A percentile compares a stretch with the other conserved stretches of the same genome.
These are phyloP conservation scores for Perca flavescens DNA, from an alignment of 2,113 vertebrate genomes.

Conservation along the genomic window DNA sequence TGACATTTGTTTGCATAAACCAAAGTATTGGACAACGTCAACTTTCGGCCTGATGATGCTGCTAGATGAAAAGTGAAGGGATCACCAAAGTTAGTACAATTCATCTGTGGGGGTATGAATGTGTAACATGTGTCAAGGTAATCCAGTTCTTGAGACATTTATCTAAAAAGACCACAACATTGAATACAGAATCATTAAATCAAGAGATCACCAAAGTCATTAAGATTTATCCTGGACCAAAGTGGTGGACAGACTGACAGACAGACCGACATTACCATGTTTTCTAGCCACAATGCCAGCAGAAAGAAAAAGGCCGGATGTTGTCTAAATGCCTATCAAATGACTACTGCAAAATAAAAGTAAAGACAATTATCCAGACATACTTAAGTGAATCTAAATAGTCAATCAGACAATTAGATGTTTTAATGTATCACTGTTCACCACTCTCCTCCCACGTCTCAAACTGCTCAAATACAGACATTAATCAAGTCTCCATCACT, in stretches of 20 bases:
- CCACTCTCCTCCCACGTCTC: neutral
- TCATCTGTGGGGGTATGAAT: too few species aligned
- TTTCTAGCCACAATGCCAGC: neutral
- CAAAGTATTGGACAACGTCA: too few species aligned
- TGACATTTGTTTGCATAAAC: too few species aligned
- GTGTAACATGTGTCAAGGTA: neutral
- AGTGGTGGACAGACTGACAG: neutral
- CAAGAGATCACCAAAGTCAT: too few species aligned
- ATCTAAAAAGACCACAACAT: neutral
- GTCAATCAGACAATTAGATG: conserved; percentile 9
- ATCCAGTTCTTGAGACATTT: neutral
- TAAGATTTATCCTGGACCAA: neutral
- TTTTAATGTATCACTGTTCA: neutral
- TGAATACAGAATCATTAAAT: neutral
- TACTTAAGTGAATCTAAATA: conserved; percentile 1
- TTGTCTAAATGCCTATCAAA: neutral
- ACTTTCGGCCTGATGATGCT: too few species aligned
- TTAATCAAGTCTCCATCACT: conserved; percentile 35
- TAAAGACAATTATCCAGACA: neutral
- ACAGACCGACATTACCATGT: neutral
- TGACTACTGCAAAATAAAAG: conserved; percentile 7
- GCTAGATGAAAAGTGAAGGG: too few species aligned
- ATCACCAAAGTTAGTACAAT: too few species aligned
- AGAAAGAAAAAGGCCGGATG: conserved; percentile 5
- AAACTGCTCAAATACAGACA: conserved; percentile 1